These are phyloP conservation scores for Alethe castanea DNA, from an alignment of 2,113 vertebrate species.

Conservation along the genomic window DNA sequence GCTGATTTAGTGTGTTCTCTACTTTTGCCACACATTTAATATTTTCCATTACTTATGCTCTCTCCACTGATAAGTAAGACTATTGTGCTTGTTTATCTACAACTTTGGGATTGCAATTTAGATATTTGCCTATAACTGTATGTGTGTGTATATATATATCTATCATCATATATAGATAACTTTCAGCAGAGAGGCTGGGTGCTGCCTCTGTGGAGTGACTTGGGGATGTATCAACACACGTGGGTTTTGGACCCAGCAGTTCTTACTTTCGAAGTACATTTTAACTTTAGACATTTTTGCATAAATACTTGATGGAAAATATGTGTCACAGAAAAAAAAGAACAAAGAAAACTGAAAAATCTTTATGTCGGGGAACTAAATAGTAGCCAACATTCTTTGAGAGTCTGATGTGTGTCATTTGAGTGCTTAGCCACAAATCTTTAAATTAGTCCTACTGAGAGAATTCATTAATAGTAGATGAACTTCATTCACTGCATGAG, in stretches of 20 bases:
- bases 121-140: not conserved
- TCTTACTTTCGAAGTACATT: not conserved
- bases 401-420: not conserved
- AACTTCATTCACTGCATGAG: conserved; percentile 2
- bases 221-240: not conserved
- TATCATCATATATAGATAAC: not conserved
- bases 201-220: not conserved
- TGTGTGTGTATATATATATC: not conserved
- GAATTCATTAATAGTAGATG: conserved; percentile 31
- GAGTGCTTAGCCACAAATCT: not conserved
- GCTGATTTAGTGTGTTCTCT: not conserved
- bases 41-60: not conserved
- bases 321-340: not conserved
- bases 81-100: not conserved
- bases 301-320: not conserved
- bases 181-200: not conserved
- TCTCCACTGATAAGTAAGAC: not conserved
- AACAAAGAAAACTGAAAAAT: not conserved
- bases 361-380: not conserved
- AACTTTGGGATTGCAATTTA: not conserved
- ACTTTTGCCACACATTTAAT: not conserved
- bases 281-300: not conserved
- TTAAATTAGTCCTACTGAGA: conserved; percentile 1
- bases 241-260: not conserved
- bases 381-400: not conserved